Conservation (phyloP, 2,113 vertebrate genomes). For the Vulpes ferrilata region DNA sequence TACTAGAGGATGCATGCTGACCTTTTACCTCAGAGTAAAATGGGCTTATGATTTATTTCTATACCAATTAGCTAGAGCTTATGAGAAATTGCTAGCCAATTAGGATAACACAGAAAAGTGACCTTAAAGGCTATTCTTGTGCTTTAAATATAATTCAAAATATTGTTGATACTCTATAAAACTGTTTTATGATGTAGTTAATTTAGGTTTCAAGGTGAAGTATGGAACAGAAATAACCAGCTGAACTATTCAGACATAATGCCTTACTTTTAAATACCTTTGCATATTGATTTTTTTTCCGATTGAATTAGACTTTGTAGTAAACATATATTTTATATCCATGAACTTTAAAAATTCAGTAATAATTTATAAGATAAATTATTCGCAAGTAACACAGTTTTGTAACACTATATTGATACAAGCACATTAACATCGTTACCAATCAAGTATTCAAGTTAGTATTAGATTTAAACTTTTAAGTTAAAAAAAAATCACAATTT, state of each 20-base stretch:
- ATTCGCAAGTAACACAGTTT: not conserved
- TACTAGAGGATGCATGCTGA: not conserved
- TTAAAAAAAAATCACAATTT: not conserved
- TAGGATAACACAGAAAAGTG: slow-evolving; percentile 60
- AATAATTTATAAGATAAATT: not conserved
- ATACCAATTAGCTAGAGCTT: slow-evolving; percentile 60
- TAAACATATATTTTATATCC: slow-evolving; percentile 16
- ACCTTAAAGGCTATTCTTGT: slow-evolving; percentile 51
- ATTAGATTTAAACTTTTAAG: slow-evolving; percentile 38
- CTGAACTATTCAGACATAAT: not conserved
- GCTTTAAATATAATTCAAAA: slow-evolving; percentile 52
- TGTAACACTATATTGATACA: not conserved
- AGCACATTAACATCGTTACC: not conserved
- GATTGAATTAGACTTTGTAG: not conserved
- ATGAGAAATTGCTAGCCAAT: slow-evolving; percentile 57
- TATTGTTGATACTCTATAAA: slow-evolving; percentile 63
- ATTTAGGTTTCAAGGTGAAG: slow-evolving; percentile 54
- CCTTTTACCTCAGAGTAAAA: slow-evolving; percentile 57
- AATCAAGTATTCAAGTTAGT: not conserved
- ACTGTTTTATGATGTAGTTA: slow-evolving; percentile 46
- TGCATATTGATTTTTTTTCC: slow-evolving; percentile 3
- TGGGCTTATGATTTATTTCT: slow-evolving; percentile 66
- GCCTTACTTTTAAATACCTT: not conserved
- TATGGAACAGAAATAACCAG: slow-evolving; percentile 24
- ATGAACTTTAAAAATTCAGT: slow-evolving; percentile 45